Conservation (phyloP, 2,797 vertebrate species). For the Pangasius sanitwongsei region DNA sequence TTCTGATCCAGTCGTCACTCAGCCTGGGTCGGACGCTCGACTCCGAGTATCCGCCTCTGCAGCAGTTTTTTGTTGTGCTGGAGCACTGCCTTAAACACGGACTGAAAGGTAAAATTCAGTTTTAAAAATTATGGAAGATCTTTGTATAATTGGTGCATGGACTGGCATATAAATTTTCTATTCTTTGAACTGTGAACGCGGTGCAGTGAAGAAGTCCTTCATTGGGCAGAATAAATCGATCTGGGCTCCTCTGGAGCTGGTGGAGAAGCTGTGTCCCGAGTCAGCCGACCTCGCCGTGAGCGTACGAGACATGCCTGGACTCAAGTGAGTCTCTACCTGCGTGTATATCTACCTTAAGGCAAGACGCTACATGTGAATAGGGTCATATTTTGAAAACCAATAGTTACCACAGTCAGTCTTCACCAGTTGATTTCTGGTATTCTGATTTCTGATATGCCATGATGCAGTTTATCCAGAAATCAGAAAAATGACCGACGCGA, state of each 20-base stretch:
- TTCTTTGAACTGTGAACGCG: not conserved
- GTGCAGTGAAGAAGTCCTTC: conserved; percentile 91
- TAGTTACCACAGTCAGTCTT: not conserved
- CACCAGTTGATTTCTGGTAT: not conserved
- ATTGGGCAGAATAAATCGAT: conserved; percentile 96
- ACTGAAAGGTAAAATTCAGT: conserved; percentile 84
- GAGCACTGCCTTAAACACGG: conserved; percentile 98
- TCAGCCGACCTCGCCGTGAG: conserved; percentile 91
- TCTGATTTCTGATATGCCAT: not conserved
- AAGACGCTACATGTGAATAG: not conserved
- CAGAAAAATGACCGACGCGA: not conserved
- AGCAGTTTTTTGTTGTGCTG: conserved; percentile 96
- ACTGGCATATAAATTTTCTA: not conserved
- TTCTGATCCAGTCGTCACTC: conserved; percentile 92
- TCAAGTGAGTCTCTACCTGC: conserved; percentile 82
- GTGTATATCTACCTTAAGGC: not conserved
- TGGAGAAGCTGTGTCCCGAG: conserved; percentile 95
- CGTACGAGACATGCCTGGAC: conserved; percentile 92
- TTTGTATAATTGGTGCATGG: not conserved
- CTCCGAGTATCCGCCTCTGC: conserved; percentile 90
- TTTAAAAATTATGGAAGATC: not conserved
- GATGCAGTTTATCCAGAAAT: not conserved
- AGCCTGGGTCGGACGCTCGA: conserved; percentile 92
- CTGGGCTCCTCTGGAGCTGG: conserved; percentile 94
- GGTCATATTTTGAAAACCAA: not conserved